phyloP scores from a whole-genome alignment of 2,888 invertebrate genomes.

The Macaria notata region DNA sequence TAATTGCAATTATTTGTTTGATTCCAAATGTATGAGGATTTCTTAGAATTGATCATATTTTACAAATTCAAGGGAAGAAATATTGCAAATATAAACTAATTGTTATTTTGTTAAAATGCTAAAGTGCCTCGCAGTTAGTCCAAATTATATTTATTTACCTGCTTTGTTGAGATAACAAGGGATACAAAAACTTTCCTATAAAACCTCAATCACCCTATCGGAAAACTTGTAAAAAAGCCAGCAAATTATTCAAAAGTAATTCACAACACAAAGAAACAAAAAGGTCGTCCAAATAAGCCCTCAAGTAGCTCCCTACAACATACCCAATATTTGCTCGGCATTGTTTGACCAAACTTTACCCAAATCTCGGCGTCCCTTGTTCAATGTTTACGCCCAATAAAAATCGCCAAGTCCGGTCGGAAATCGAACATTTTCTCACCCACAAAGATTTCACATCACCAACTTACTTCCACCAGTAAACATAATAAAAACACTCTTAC shows the following conservation, averaged over 20 bases:
- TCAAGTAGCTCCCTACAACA: conserved; percentile 44
- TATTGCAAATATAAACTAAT: too few relatives aligned
- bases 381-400: conserved; percentile 66
- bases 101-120: too few relatives aligned
- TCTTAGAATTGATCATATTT: too few relatives aligned
- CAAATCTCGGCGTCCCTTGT: conserved; percentile 64
- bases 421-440: conserved; percentile 73
- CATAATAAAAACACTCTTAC: conserved; percentile 36
- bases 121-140: too few relatives aligned
- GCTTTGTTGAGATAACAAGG: too few relatives aligned
- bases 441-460: conserved; percentile 57
- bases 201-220: too few relatives aligned
- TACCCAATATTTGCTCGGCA: conserved; percentile 44
- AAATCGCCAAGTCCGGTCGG: conserved; percentile 76
- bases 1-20: too few relatives aligned
- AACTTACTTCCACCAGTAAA: conserved; percentile 29
- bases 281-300: conserved; percentile 44
- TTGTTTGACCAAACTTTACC: conserved; percentile 67
- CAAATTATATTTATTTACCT: too few relatives aligned
- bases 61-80: too few relatives aligned
- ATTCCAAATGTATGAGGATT: too few relatives aligned
- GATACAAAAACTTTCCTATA: too few relatives aligned
- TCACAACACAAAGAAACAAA: conserved; percentile 36
- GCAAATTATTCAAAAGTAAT: conserved; percentile 9
- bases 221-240: too few relatives aligned